A percentile compares a stretch with the other conserved stretches of the same genome.
phyloP scores from a whole-genome alignment of 2,888 invertebrate species.

The Eilema caniola region DNA sequence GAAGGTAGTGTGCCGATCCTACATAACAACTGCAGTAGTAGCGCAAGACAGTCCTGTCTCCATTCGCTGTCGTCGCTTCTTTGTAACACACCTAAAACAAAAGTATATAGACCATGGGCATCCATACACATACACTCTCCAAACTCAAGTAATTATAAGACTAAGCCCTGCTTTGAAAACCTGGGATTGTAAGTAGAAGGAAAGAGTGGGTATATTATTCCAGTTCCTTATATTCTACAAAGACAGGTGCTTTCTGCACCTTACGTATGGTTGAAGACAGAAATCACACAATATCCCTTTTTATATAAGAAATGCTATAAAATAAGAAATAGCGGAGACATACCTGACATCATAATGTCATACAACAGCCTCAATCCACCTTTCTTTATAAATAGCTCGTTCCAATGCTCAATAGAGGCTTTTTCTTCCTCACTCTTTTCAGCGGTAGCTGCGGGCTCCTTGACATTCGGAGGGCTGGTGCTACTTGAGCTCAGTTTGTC shows the following conservation, averaged over 20 bases:
- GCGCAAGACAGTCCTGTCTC: slow-evolving; percentile 97
- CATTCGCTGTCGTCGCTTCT: slow-evolving; percentile 93
- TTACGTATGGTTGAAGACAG: too few relatives aligned
- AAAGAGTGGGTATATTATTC: too few relatives aligned
- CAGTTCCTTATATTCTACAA: too few relatives aligned
- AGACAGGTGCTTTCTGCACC: too few relatives aligned
- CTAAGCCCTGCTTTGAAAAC: too few relatives aligned
- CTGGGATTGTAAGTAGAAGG: too few relatives aligned
- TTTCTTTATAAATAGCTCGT: slow-evolving; percentile 93
- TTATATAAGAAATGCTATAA: not conserved
- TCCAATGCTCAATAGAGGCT: slow-evolving; percentile 87
- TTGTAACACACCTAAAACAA: slow-evolving; percentile 89
- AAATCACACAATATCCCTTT: too few relatives aligned
- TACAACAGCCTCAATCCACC: slow-evolving; percentile 96
- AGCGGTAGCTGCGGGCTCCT: slow-evolving; percentile 61
- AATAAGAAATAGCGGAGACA: slow-evolving; percentile 29
- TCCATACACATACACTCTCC: not conserved
- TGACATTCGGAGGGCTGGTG: slow-evolving; percentile 60
- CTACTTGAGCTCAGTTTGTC: slow-evolving; percentile 79
- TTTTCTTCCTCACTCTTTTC: slow-evolving; percentile 77
- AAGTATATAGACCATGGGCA: not conserved
- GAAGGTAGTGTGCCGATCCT: slow-evolving; percentile 92
- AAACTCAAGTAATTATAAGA: not conserved
- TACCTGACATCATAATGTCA: slow-evolving; percentile 96
- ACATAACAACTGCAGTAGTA: slow-evolving; percentile 94